A percentile compares a stretch with the other conserved stretches of the same genome.
Conservation (phyloP, 2,888 invertebrate genomes). For the Pammene aurita region DNA sequence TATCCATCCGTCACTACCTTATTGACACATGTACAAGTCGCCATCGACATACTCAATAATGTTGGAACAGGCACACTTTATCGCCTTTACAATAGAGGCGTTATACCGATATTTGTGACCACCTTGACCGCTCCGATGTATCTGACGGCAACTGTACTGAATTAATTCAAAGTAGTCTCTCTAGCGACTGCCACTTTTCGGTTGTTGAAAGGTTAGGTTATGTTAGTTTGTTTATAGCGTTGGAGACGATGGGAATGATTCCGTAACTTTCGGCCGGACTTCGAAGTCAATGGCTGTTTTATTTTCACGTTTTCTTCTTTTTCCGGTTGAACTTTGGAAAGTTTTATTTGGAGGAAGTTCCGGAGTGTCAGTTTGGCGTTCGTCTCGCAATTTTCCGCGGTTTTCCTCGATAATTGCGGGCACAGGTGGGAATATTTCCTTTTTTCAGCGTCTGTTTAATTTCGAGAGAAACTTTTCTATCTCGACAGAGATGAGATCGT, state of each 20-base stretch:
- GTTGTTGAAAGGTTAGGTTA: neutral
- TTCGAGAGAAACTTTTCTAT: constrained; percentile 31
- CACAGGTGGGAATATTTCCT: constrained; percentile 74
- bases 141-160: no score
- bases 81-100: no score
- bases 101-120: no score
- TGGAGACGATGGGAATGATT: neutral
- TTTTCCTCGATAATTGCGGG: constrained; percentile 79
- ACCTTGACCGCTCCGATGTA: no score
- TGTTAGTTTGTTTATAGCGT: neutral
- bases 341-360: constrained; percentile 80
- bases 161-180: no score
- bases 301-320: constrained; percentile 79
- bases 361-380: constrained; percentile 81
- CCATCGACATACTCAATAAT: no score
- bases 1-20: no score
- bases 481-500: constrained; percentile 4
- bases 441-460: constrained; percentile 47
- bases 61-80: no score
- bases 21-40: no score
- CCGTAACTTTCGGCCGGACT: constrained; percentile 71
- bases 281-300: constrained; percentile 82
- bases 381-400: constrained; percentile 79
- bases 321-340: constrained; percentile 80
- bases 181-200: no score